phyloP scores from a whole-genome alignment of 37 sponge, comb jelly and placozoan species.

The Ianthella basta region DNA sequence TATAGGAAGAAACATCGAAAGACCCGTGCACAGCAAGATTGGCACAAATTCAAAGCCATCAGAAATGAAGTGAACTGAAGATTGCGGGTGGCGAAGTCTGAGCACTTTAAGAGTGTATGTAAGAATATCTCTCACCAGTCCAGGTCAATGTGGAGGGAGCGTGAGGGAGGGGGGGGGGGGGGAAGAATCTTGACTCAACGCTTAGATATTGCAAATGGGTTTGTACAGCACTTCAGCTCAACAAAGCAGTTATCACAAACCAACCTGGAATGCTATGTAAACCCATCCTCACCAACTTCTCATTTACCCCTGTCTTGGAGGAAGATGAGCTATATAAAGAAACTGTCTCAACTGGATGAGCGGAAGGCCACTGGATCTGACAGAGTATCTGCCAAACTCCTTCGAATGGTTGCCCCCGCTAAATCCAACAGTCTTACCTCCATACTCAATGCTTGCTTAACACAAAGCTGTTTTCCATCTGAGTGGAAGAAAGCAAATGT shows the following conservation, averaged over 20 bases:
- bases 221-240: slow-evolving; percentile 2
- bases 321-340: slow-evolving; percentile 11
- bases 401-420: not conserved
- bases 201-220: not conserved
- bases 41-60: slow-evolving; percentile 6
- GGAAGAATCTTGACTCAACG: not conserved
- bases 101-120: slow-evolving; percentile 2
- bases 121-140: not conserved
- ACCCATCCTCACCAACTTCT: not conserved
- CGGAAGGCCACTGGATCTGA: slow-evolving; percentile 16
- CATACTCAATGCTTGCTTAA: slow-evolving; percentile 3
- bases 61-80: slow-evolving; percentile 6
- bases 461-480: slow-evolving; percentile 17
- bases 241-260: not conserved
- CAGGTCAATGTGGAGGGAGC: not conserved
- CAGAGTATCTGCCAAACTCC: slow-evolving; percentile 2
- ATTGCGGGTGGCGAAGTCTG: slow-evolving; percentile 2
- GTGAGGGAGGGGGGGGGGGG: not conserved
- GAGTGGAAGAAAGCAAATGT: slow-evolving; percentile 36
- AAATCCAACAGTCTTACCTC: slow-evolving; percentile 3
- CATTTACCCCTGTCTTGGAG: not conserved
- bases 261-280: slow-evolving; percentile 4
- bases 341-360: slow-evolving; percentile 14
- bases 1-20: too few species aligned
- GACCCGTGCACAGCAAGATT: not conserved